Base-by-base conservation (phyloP, 1,140 invertebrate species). In the Coelopa frigida region DNA sequence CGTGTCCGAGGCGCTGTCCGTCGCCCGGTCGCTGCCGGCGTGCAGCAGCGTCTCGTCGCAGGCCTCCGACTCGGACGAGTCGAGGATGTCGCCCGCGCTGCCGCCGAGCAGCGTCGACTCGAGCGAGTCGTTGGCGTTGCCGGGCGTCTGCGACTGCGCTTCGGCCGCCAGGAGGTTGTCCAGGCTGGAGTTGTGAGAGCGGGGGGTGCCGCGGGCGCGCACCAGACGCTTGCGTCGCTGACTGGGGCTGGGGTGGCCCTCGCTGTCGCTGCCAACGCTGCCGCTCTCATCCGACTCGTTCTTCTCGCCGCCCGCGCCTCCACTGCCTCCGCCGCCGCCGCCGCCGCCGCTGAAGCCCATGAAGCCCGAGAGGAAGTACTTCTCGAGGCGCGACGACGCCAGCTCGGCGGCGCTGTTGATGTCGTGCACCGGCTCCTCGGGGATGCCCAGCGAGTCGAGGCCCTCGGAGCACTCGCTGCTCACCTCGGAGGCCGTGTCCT, bases 331-430 rank as follows among this genome's bases (percentile, higher is more conserved):
- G 27, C 27, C 27, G 27, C 27, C 27, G 3, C 11, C 49, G 8
- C 54, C 78, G 3, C 12, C 49, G 8, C 54, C 78, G 56, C 80
- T 82, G 45, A 89, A 87, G 4, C 86, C 86, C 71, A 89, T 81
- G 55, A 91, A 88, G 10, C 86, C 87, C 0, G 84, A 85, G 0
- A 90, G 68, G 68, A 93, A 94, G 70, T 94, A 94, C 64, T 93
- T 92, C 67, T 94, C 89, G 29, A 93, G 63, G 17, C 89, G 76
- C 0, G 88, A 90, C 0, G 87, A 87, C 39, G 87, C 87, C 35
- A 89, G 57, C 22, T 89, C 85, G 0, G 59, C 62, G 46, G 70
- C 74, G 27, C 72, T 65, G 42, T 73, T 71, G 3, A 70, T 74
- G 70, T 80, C 78, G 49, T 73, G 72, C 22, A 73, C 70, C 14